Base-by-base conservation (phyloP, 2,113 vertebrate species). In the Hippocampus abdominalis region DNA sequence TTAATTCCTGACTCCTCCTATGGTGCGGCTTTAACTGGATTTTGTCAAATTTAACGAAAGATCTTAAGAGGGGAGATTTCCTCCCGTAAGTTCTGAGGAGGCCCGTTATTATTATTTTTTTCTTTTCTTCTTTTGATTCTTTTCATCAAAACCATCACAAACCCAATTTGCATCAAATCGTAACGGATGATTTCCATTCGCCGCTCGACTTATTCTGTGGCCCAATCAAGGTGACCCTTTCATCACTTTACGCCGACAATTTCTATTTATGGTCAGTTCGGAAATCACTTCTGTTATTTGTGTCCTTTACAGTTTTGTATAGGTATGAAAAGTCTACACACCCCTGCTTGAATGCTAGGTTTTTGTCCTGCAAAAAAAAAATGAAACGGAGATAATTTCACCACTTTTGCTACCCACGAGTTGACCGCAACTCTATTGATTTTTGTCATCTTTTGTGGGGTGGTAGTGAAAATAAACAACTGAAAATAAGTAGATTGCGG, bases 1-100 rank as follows among this genome's bases (percentile, higher is more conserved):
- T 21, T 72, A 60, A 60, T 56, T 74, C 77, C 61, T 57, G 70
- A 77, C 78, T 78, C 53, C 64, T 80, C 71, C 32, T 73, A 64
- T 69, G 54, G 62, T 27, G 49, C 68, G 70, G 71, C 60, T 78
- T 60, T 81, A 68, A 65, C 20, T 71, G 51, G 75, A 69, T 70
- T 67, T 76, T 70, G 7, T 20, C 27, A 53, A 76, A 73, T 8
- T 66, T 36, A 73, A 69, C 39, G 27, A 72, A 79, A 63, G 53
- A 73, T 68, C 74, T 85, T 66, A 49, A 36, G 66, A 64, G 2
- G 27, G 32, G 57, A 60, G 57, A 60, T 60, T 60, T 60, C 7
- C 16, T 7, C 7, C 7, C 7, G 18, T 25, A 25, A 64, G 40
- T 64, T 64, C 21, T 25, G 40, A 64, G 63, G 13, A 27, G 42